Conservation (phyloP, 2,888 invertebrate genomes). For the Andrena dorsata region DNA sequence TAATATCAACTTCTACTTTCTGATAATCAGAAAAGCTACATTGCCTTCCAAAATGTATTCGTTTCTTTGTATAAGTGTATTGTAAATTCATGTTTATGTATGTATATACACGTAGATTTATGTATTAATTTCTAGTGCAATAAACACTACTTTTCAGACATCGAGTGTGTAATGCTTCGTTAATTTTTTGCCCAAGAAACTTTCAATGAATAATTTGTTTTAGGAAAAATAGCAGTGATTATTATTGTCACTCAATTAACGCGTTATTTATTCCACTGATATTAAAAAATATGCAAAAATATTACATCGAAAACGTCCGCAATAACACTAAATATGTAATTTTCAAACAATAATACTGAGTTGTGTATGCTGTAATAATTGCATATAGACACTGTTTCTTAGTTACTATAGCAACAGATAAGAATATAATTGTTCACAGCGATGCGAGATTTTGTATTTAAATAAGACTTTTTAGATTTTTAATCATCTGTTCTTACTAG, state of each 20-base stretch:
- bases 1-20: conserved; percentile 81
- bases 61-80: conserved; percentile 86
- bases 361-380: conserved; percentile 1
- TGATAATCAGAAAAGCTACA: conserved; percentile 85
- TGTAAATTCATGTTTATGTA: conserved; percentile 77
- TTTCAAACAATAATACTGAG: conserved; percentile 5
- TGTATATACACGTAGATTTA: neutral
- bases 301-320: conserved; percentile 1
- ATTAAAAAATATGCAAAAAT: neutral
- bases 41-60: conserved; percentile 86
- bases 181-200: neutral
- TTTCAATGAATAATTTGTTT: too few species aligned
- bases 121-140: neutral
- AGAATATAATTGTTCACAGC: conserved; percentile 24
- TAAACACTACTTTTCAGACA: neutral
- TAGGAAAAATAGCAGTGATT: neutral
- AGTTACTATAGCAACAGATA: conserved; percentile 49
- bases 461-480: neutral
- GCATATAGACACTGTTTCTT: neutral
- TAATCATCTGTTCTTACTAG: conserved; percentile 75
- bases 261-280: neutral
- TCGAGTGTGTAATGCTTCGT: neutral
- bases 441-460: conserved; percentile 7
- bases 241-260: neutral
- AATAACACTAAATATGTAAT: neutral